phyloP scores from a whole-genome alignment of 2,888 invertebrate species.

The Bellardia pandia region DNA sequence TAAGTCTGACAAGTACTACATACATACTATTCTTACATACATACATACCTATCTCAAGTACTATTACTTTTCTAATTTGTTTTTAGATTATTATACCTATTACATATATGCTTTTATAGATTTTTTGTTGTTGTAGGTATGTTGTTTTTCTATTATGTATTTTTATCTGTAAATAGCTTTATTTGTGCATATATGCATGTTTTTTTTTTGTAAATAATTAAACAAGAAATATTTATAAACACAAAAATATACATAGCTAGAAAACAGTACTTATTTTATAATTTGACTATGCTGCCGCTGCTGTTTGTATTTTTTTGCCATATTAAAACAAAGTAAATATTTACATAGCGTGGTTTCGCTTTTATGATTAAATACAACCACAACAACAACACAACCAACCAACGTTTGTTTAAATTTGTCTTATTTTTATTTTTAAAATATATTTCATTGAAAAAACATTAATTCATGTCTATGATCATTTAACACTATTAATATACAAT shows the following conservation, averaged over 20 bases:
- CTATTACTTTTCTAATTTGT: no score
- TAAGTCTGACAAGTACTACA: no score
- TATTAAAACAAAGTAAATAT: conserved; percentile 58
- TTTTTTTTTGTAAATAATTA: conserved; percentile 14
- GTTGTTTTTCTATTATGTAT: no score
- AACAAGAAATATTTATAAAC: background rate
- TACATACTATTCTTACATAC: no score
- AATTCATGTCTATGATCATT: conserved; percentile 57
- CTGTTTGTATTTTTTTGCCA: conserved; percentile 13
- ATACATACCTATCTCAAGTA: no score
- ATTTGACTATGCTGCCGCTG: background rate
- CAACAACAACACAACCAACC: conserved; percentile 5
- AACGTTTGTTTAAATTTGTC: conserved; percentile 42
- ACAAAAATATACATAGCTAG: background rate
- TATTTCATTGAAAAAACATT: conserved; percentile 40
- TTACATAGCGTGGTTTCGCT: conserved; percentile 45
- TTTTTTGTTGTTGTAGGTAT: no score
- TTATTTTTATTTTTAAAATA: conserved; percentile 52
- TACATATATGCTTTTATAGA: no score
- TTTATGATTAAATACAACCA: conserved; percentile 37
- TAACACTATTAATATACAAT: conserved; percentile 57
- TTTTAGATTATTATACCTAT: no score
- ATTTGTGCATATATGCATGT: conserved; percentile 8
- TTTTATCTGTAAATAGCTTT: no score
- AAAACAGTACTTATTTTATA: conserved; percentile 29